Conservation (phyloP, 2,888 invertebrate genomes). For the Ennomos quercinarius region DNA sequence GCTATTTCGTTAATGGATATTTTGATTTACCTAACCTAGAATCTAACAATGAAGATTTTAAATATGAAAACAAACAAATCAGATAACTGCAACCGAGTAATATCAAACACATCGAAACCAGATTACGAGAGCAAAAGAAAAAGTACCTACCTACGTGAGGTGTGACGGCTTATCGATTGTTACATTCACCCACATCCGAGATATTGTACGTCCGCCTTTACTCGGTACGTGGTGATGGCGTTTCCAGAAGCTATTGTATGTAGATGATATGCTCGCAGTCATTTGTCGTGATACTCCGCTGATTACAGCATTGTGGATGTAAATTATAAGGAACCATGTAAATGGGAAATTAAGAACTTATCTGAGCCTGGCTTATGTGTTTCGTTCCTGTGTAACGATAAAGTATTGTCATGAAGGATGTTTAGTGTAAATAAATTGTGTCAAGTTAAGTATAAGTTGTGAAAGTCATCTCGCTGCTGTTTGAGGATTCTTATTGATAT, state of each 20-base stretch:
- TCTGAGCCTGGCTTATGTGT: not conserved
- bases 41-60: constrained; percentile 18
- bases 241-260: constrained; percentile 47
- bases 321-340: constrained; percentile 33
- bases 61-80: constrained; percentile 33
- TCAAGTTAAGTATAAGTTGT: no score
- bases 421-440: no score
- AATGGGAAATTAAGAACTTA: not conserved
- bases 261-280: constrained; percentile 39
- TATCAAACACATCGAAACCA: constrained; percentile 34
- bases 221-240: constrained; percentile 13
- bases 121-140: constrained; percentile 61
- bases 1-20: no score
- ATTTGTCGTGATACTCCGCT: constrained; percentile 15
- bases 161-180: constrained; percentile 56
- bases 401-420: no score
- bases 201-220: constrained; percentile 31
- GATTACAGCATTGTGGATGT: constrained; percentile 25
- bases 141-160: constrained; percentile 44
- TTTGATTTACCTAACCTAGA: no score
- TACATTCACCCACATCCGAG: constrained; percentile 54
- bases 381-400: no score
- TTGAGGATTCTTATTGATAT: no score
- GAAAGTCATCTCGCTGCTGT: no score
- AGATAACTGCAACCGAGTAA: constrained; percentile 30